Evolutionary conservation across 2,797 vertebrate genomes (phyloP), one percentile per base, ranked within the genome.

Genomic region (Syndactyla subalaris): DNA sequence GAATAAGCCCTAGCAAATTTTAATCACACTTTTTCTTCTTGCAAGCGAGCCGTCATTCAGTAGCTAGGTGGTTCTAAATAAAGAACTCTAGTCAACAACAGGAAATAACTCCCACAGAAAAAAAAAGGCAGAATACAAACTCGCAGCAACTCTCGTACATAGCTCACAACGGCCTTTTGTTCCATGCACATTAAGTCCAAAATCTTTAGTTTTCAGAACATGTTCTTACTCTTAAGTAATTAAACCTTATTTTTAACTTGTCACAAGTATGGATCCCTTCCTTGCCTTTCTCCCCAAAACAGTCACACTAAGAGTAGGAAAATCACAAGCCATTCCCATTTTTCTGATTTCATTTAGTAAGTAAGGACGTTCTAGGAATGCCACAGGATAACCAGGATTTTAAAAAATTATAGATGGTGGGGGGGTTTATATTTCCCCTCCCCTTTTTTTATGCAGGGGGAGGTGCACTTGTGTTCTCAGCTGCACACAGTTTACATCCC

Each of bases 51-150:
- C 96, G 92, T 98, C 97, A 97, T 97, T 98, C 97, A 98, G 98
- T 97, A 98, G 98, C 97, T 99, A 98, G 99, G 98, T 98, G 98
- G 98, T 98, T 99, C 99, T 99, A 99, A 99, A 99, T 99, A 99
- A 99, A 99, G 99, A 99, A 99, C 98, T 98, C 98, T 98, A 99
- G 99, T 99, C 99, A 99, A 99, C 99, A 99, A 99, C 99, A 99
- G 99, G 99, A 99, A 99, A 99, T 99, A 99, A 99, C 99, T 99
- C 99, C 99, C 98, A 98, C 98, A 99, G 98, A 98, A 98, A 95
- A 96, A 96, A 98, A 98, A 98, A 98, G 98, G 98, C 98, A 98
- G 98, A 98, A 98, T 98, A 98, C 98, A 99, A 98, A 98, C 98
- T 98, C 96, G 98, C 98, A 98, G 98, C 97, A 97, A 97, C 98